These are phyloP conservation scores for Ericerus pela DNA, from an alignment of 1,140 invertebrate genomes.

Conservation along the genomic window DNA sequence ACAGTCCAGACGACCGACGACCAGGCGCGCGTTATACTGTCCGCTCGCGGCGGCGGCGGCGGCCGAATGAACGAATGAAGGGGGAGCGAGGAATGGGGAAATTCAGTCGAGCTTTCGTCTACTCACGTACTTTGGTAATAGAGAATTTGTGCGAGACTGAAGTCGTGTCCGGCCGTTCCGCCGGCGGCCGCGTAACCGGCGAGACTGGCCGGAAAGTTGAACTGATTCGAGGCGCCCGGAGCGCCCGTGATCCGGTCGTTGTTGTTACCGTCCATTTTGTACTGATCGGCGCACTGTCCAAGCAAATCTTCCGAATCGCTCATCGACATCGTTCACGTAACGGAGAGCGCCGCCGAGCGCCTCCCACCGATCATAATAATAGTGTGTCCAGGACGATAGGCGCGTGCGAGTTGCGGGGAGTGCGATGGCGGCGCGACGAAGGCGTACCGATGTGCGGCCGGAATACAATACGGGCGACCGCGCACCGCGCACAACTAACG, in stretches of 20 bases:
- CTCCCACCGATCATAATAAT: neutral
- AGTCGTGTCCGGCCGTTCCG: neutral
- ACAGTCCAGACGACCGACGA: too few species aligned
- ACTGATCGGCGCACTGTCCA: neutral
- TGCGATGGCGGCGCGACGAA: neutral
- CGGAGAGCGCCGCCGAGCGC: neutral
- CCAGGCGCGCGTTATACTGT: too few species aligned
- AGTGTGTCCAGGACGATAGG: neutral
- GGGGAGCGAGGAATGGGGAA: too few species aligned
- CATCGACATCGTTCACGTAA: neutral
- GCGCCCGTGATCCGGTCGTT: neutral
- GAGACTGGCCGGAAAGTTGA: neutral
- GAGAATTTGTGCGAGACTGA: neutral
- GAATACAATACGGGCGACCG: too few species aligned
- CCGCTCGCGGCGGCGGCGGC: too few species aligned
- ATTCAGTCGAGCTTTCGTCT: too few species aligned
- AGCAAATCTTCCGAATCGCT: neutral
- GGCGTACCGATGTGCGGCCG: neutral
- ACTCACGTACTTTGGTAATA: slow-evolving; percentile 8
- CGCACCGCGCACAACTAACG: too few species aligned
- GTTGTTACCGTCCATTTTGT: neutral
- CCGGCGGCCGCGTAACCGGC: neutral
- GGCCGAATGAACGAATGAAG: neutral
- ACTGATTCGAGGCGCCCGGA: neutral
- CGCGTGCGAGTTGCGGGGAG: neutral